Base-by-base conservation (phyloP, 2,113 vertebrate genomes). In the Clupea harengus region DNA sequence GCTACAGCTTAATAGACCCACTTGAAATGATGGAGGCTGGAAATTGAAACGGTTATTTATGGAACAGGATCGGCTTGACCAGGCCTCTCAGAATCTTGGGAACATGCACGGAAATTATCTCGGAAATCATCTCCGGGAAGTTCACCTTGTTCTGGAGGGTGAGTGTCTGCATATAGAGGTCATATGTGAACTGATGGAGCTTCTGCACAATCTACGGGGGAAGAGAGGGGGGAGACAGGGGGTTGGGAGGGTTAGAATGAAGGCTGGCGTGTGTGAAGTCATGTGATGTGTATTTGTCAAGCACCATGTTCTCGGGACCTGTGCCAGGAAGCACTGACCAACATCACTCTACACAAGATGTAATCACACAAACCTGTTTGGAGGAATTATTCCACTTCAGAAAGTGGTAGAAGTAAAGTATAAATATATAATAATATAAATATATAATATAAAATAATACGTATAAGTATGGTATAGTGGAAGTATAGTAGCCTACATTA, bases 101-200 rank as follows among this genome's bases (percentile, higher is more conserved):
- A 88, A 99, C 97, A 85, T 99, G 98, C 82, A 97, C 96, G 86
- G 97, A 97, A 91, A 99, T 98, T 85, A 99, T 99, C 94, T 99
- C 97, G 0, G 97, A 96, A 95, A 99, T 99, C 97, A 99, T 99
- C 95, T 99, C 98, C 0, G 97, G 98, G 92, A 97, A 99, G 94
- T 95, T 97, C 92, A 99, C 96, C 0, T 94, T 96, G 85, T 95
- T 94, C 75, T 92, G 92, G 85, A 92, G 96, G 92, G 96, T 95
- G 85, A 98, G 97, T 0, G 97, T 95, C 93, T 97, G 97, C 86
- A 98, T 95, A 85, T 97, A 96, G 67, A 98, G 96, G 90, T 99
- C 97, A 82, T 99, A 99, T 67, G 97, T 98, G 94, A 99, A 99
- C 93, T 99, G 97, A 86, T 99, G 98, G 46, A 99, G 94, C 91